Evolutionary conservation across 2,113 vertebrate species (phyloP).

Genomic region (Menura novaehollandiae): DNA sequence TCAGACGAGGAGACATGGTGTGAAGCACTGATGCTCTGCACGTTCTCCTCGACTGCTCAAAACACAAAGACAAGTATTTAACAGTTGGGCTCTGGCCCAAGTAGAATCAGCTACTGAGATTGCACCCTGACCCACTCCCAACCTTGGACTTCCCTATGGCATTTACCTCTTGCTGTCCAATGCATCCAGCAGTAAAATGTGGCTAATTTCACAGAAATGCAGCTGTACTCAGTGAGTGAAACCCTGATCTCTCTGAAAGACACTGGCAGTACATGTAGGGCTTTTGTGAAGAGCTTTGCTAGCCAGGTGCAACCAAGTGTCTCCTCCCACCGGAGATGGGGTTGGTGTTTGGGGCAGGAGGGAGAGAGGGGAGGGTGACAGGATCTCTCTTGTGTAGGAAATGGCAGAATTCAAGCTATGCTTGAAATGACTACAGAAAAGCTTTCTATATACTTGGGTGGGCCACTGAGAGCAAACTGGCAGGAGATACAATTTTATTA

Average conservation of each 20-base stretch:
- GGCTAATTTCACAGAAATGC: not conserved
- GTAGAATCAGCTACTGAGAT: not conserved
- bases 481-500: not conserved
- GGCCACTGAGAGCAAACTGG: not conserved
- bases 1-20: not conserved
- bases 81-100: not conserved
- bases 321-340: not conserved
- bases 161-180: not conserved
- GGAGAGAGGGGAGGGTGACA: not conserved
- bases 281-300: not conserved
- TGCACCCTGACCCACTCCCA: not conserved
- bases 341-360: not conserved
- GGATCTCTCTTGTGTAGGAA: not conserved
- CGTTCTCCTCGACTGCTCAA: not conserved
- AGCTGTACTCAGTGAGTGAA: not conserved
- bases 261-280: not conserved
- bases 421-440: not conserved
- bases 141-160: not conserved
- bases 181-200: not conserved
- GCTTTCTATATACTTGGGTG: not conserved
- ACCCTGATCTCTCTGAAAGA: not conserved
- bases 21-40: not conserved
- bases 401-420: not conserved
- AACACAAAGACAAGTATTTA: not conserved
- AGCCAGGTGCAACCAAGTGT: not conserved